Evolutionary conservation across 92 coral and sea anemone species (phyloP).

Genomic region (Phymanthus crucifer): DNA sequence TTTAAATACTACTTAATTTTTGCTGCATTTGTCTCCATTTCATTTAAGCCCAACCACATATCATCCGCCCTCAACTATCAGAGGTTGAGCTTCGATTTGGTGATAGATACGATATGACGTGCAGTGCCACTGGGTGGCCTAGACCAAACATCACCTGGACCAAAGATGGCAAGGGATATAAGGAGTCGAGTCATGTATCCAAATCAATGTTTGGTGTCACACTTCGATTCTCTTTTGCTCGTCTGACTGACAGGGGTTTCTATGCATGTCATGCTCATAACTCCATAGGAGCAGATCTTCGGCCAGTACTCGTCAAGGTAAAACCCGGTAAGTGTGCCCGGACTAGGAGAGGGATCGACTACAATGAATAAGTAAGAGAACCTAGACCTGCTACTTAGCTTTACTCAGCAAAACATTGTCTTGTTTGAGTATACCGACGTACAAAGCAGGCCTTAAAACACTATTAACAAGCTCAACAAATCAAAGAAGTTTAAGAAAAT

Average conservation of each 20-base stretch:
- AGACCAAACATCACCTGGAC: conserved; percentile 51
- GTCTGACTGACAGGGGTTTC: conserved; percentile 1
- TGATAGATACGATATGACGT: conserved; percentile 7
- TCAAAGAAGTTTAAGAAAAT: too few species aligned
- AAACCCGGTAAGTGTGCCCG: conserved; percentile 4
- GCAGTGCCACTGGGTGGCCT: conserved; percentile 74
- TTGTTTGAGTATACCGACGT: too few species aligned
- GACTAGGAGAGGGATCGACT: too few species aligned
- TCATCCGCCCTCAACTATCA: conserved; percentile 13
- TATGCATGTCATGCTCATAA: conserved; percentile 35
- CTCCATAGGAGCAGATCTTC: conserved; percentile 15
- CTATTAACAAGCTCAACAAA: too few species aligned
- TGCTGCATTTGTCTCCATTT: not conserved
- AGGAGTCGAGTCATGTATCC: not conserved
- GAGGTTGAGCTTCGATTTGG: conserved; percentile 1
- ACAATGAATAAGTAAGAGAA: too few species aligned
- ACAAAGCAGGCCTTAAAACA: too few species aligned
- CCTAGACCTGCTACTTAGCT: too few species aligned
- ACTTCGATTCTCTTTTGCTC: conserved; percentile 17
- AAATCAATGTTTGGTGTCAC: not conserved
- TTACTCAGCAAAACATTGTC: too few species aligned
- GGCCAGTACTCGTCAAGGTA: conserved; percentile 13
- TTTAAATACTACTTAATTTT: not conserved
- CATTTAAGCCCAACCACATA: conserved; percentile 16
- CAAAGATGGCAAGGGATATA: conserved; percentile 29